Percentiles rank a stretch among this genome's conserved stretches.
These are phyloP conservation scores for Fukomys damarensis DNA, from an alignment of 2,113 vertebrate species.

Conservation along the genomic window DNA sequence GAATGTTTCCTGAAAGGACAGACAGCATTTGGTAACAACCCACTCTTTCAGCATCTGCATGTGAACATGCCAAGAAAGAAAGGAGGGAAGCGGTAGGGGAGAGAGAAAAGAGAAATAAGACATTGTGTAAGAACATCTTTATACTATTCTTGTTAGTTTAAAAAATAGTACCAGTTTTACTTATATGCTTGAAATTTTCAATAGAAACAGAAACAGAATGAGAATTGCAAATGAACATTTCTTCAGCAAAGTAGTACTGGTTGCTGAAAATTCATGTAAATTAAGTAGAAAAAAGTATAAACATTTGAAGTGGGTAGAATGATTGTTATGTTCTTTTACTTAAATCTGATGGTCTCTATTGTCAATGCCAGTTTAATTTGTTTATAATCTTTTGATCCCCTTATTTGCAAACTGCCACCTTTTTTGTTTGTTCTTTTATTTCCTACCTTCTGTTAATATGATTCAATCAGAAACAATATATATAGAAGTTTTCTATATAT, in stretches of 20 bases:
- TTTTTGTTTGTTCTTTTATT: neutral
- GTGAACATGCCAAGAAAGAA: neutral
- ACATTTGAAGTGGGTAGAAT: neutral
- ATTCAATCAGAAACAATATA: neutral
- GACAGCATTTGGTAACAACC: no score
- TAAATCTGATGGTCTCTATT: neutral
- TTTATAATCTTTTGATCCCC: constrained; percentile 27
- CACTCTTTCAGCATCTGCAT: neutral
- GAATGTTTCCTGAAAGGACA: neutral
- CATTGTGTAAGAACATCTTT: neutral
- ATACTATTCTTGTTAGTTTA: neutral
- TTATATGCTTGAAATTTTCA: neutral
- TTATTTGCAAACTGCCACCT: neutral
- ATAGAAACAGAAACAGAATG: neutral
- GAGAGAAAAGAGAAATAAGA: neutral
- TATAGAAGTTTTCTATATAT: neutral
- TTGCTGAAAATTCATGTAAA: neutral
- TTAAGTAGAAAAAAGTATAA: neutral
- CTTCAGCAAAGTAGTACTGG: neutral
- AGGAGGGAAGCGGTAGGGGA: neutral
- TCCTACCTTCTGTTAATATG: neutral
- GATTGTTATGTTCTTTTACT: constrained; percentile 1
- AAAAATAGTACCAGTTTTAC: neutral
- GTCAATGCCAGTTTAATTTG: constrained; percentile 34
- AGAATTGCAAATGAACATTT: neutral